Percentiles rank a stretch among this genome's conserved stretches.
Conservation (phyloP, 2,888 invertebrate species). For the Morpho helenor region DNA sequence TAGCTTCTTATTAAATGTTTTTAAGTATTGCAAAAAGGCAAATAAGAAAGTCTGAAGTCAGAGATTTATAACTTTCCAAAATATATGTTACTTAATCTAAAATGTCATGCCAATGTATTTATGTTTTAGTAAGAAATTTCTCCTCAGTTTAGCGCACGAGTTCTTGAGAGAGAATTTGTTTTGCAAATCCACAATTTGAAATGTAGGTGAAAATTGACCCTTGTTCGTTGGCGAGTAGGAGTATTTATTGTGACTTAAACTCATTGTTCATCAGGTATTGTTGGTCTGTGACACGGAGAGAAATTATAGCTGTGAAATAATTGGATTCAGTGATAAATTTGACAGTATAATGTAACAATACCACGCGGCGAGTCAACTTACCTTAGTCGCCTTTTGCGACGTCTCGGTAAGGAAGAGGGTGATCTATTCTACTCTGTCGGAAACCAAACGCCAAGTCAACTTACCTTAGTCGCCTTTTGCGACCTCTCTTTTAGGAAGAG, state of each 20-base stretch:
- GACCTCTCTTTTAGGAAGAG: too few relatives aligned
- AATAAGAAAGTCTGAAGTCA: too few relatives aligned
- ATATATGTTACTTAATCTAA: too few relatives aligned
- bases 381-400: too few relatives aligned
- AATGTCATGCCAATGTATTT: background rate
- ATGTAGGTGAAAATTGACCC: slow-evolving; percentile 61
- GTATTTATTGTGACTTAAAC: slow-evolving; percentile 35
- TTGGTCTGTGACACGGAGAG: slow-evolving; percentile 20
- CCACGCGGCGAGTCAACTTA: too few relatives aligned
- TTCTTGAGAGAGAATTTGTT: slow-evolving; percentile 45
- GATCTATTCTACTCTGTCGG: too few relatives aligned
- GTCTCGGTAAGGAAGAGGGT: too few relatives aligned
- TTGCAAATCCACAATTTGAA: slow-evolving; percentile 46
- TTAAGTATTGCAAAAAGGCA: too few relatives aligned
- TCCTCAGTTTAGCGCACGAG: slow-evolving; percentile 22
- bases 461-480: too few relatives aligned
- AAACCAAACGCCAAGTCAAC: too few relatives aligned
- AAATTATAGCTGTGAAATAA: slow-evolving; percentile 21
- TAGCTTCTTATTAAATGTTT: too few relatives aligned
- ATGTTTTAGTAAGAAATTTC: slow-evolving; percentile 3
- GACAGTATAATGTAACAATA: slow-evolving; percentile 4
- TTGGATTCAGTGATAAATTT: slow-evolving; percentile 21
- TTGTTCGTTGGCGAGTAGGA: slow-evolving; percentile 47
- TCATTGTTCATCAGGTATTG: slow-evolving; percentile 36
- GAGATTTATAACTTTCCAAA: too few relatives aligned